A percentile compares a stretch with the other conserved stretches of the same genome.
Evolutionary conservation across 2,797 vertebrate genomes (phyloP).

Genomic region (Chloroceryle inda): DNA sequence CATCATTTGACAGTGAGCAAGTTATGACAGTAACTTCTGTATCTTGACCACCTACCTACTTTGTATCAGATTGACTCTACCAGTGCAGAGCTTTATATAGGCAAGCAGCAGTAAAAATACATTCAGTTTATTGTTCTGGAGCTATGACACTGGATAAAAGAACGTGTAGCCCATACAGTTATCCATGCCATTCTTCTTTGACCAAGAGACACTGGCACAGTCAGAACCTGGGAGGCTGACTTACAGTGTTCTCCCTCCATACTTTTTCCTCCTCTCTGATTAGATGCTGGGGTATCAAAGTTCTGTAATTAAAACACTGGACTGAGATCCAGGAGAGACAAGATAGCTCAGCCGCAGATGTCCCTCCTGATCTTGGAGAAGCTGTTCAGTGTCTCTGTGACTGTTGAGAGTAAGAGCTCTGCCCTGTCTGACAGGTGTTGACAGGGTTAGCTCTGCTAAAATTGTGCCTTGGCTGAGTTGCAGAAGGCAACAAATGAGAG

Average conservation of each 20-base stretch:
- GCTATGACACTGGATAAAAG: neutral
- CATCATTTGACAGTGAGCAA: neutral
- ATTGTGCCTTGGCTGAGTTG: neutral
- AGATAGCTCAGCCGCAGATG: neutral
- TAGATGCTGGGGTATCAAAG: neutral
- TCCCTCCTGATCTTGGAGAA: neutral
- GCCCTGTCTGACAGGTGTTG: neutral
- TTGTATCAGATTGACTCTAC: neutral
- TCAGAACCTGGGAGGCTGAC: neutral
- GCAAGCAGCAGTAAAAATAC: neutral
- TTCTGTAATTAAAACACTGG: neutral
- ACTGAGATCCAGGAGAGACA: neutral
- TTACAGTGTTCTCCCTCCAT: neutral
- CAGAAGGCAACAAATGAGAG: neutral
- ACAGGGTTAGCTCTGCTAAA: neutral
- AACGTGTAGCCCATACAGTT: neutral
- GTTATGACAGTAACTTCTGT: neutral
- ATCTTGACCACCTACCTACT: neutral
- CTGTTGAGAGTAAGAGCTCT: neutral
- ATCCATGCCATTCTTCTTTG: neutral
- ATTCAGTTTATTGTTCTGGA: neutral
- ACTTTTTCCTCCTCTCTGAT: neutral
- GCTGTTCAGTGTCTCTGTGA: neutral
- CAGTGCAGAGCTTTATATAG: neutral
- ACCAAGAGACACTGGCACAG: neutral